phyloP scores from a whole-genome alignment of 1,140 invertebrate genomes.

The Manduca sexta region DNA sequence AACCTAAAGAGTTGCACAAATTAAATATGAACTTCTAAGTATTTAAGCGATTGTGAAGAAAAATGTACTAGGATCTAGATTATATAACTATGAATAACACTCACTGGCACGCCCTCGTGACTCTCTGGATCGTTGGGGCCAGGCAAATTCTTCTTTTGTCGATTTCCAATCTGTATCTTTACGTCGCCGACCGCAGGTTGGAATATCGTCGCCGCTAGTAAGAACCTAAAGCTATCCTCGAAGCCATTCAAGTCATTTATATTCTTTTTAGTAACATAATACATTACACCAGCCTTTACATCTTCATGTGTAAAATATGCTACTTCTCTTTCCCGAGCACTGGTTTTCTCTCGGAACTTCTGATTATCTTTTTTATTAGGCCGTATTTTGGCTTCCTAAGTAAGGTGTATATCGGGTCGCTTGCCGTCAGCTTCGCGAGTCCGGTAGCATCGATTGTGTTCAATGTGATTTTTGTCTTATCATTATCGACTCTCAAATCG shows the following conservation, averaged over 20 bases:
- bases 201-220: slow-evolving; percentile 81
- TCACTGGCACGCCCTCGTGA: slow-evolving; percentile 76
- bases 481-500: slow-evolving; percentile 76
- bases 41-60: no score
- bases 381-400: slow-evolving; percentile 84
- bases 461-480: slow-evolving; percentile 79
- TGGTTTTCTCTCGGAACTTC: slow-evolving; percentile 80
- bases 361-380: slow-evolving; percentile 85
- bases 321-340: slow-evolving; percentile 80
- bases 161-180: slow-evolving; percentile 77
- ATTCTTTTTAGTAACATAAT: slow-evolving; percentile 81
- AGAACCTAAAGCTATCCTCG: slow-evolving; percentile 81
- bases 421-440: slow-evolving; percentile 86
- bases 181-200: slow-evolving; percentile 87
- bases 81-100: no score
- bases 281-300: slow-evolving; percentile 86
- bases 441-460: slow-evolving; percentile 87
- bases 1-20: no score
- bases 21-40: no score
- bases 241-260: slow-evolving; percentile 75
- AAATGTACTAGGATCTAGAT: no score
- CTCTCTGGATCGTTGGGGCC: slow-evolving; percentile 81
- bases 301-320: slow-evolving; percentile 89
- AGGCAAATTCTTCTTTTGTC: slow-evolving; percentile 74
- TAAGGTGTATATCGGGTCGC: slow-evolving; percentile 88